Conservation (phyloP, 1,140 invertebrate species). For the Zaprionus lachaisei region DNA sequence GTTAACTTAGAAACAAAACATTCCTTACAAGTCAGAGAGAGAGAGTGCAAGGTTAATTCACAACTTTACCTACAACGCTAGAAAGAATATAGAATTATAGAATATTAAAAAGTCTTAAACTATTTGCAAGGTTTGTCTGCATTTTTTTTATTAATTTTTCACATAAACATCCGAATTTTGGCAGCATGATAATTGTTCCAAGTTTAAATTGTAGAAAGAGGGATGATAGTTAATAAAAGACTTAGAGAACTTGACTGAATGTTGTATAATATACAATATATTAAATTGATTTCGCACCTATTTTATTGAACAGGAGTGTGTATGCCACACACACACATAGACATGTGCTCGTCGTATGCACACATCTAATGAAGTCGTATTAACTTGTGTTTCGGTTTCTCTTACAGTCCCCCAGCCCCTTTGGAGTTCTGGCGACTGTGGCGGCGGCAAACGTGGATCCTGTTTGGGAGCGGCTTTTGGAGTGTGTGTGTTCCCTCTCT, state of each 20-base stretch:
- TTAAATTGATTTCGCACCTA: background rate
- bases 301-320: background rate
- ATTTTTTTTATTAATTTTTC: background rate
- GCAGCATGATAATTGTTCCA: background rate
- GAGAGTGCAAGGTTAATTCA: too few relatives aligned
- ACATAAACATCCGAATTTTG: background rate
- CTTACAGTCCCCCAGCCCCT: conserved; percentile 2
- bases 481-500: background rate
- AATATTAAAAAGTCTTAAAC: too few relatives aligned
- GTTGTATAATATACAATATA: background rate
- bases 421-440: conserved; percentile 2
- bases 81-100: too few relatives aligned
- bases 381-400: conserved; percentile 15
- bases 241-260: background rate
- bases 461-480: conserved; percentile 20
- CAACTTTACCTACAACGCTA: too few relatives aligned
- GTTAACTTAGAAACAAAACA: too few relatives aligned
- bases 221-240: background rate
- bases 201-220: background rate
- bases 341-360: background rate
- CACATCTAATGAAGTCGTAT: conserved; percentile 2
- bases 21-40: too few relatives aligned
- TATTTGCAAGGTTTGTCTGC: background rate
- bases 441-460: conserved; percentile 16
- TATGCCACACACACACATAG: background rate